Evolutionary conservation across 2,888 invertebrate species (phyloP).

Genomic region (Microctonus aethiopoides): DNA sequence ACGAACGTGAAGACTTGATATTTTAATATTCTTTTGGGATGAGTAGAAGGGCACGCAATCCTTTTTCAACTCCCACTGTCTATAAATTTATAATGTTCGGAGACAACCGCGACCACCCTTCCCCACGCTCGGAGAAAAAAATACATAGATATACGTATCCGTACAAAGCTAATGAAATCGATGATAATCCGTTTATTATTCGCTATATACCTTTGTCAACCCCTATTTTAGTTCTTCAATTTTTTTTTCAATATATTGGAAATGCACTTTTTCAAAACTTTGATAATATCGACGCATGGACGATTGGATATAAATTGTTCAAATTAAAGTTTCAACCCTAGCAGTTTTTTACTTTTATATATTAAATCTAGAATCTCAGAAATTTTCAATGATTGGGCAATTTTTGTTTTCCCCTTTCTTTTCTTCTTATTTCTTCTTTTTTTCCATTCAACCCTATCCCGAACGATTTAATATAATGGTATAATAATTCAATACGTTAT

Average conservation of each 20-base stretch:
- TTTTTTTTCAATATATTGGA: constrained; percentile 6
- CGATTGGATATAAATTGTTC: background rate
- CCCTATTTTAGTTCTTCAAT: background rate
- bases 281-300: background rate
- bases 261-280: background rate
- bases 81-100: constrained; percentile 48
- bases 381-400: constrained; percentile 15
- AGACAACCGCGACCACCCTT: constrained; percentile 23
- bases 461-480: too few relatives aligned
- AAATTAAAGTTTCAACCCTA: background rate
- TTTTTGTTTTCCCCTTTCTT: constrained; percentile 6
- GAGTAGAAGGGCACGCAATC: constrained; percentile 24
- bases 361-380: background rate
- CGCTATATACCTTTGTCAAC: background rate
- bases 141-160: too few relatives aligned
- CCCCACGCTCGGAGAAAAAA: background rate
- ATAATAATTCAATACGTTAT: too few relatives aligned
- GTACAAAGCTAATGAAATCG: background rate
- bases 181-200: constrained; percentile 19
- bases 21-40: background rate
- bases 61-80: constrained; percentile 30
- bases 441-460: too few relatives aligned
- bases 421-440: too few relatives aligned
- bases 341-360: background rate
- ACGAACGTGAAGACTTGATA: background rate